Conservation (phyloP, 2,113 vertebrate genomes). For the Myotis davidii region DNA sequence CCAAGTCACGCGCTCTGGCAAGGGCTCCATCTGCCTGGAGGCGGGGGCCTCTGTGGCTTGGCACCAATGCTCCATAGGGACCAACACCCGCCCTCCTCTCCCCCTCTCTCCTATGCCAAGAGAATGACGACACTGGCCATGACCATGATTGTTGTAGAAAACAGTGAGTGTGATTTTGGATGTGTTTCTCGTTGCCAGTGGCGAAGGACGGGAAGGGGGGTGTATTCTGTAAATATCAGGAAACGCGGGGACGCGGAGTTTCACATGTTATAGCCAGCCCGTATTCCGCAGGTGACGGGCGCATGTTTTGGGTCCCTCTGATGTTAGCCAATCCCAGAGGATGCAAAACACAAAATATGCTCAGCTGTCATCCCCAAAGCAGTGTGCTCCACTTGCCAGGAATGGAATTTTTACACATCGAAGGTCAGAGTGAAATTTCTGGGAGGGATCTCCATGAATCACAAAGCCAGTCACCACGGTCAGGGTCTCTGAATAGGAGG, state of each 20-base stretch:
- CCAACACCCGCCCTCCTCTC: neutral
- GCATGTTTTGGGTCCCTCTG: neutral
- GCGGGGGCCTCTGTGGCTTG: neutral
- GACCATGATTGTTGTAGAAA: neutral
- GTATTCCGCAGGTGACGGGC: neutral
- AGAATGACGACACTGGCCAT: neutral
- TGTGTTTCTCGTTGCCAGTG: neutral
- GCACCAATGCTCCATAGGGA: neutral
- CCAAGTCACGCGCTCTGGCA: neutral
- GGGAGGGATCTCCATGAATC: slow-evolving; percentile 64
- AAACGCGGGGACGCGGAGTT: neutral
- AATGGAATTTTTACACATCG: slow-evolving; percentile 62
- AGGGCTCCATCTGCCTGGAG: neutral
- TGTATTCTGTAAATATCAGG: neutral
- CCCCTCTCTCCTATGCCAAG: neutral
- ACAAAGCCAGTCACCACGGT: slow-evolving; percentile 23
- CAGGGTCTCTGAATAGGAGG: slow-evolving; percentile 59
- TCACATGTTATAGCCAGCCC: neutral
- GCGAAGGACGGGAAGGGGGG: neutral
- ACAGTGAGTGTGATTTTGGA: neutral
- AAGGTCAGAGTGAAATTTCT: slow-evolving; percentile 64
- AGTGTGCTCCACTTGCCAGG: slow-evolving; percentile 48
- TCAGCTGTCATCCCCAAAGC: slow-evolving; percentile 20
- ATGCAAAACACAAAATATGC: slow-evolving; percentile 19
- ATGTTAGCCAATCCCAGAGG: neutral